Evolutionary conservation across 2,888 invertebrate species (phyloP).

Genomic region (Thymelicus acteon): DNA sequence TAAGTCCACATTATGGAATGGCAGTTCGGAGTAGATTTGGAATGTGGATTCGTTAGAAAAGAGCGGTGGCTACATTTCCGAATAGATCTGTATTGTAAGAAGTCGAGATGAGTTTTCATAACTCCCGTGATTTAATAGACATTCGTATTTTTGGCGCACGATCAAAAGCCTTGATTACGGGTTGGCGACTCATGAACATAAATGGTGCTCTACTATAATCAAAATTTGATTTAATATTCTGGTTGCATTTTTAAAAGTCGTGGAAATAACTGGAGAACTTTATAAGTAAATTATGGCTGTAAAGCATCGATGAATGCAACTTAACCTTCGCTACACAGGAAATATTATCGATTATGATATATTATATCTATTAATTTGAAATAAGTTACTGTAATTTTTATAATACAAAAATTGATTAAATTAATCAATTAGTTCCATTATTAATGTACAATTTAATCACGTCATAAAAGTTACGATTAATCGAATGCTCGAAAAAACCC

Average conservation of each 20-base stretch:
- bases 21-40: slow-evolving; percentile 15
- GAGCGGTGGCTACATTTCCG: slow-evolving; percentile 20
- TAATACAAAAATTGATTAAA: too few species aligned
- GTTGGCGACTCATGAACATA: slow-evolving; percentile 28
- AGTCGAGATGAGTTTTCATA: slow-evolving; percentile 28
- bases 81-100: slow-evolving; percentile 32
- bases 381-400: too few species aligned
- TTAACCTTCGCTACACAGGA: too few species aligned
- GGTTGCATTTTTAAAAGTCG: neutral
- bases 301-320: too few species aligned
- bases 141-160: slow-evolving; percentile 27
- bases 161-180: slow-evolving; percentile 35
- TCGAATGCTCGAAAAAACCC: too few species aligned
- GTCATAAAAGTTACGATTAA: too few species aligned
- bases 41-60: slow-evolving; percentile 19
- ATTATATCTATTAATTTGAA: too few species aligned
- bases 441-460: too few species aligned
- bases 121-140: slow-evolving; percentile 26
- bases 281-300: too few species aligned
- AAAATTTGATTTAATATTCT: slow-evolving; percentile 24
- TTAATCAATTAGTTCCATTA: too few species aligned
- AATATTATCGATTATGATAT: too few species aligned
- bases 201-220: slow-evolving; percentile 15
- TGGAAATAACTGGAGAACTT: too few species aligned
- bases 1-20: slow-evolving; percentile 21